Evolutionary conservation across 92 coral and sea anemone genomes (phyloP), one percentile per base, ranked within the genome.

Genomic region (Actinostola sp.): DNA sequence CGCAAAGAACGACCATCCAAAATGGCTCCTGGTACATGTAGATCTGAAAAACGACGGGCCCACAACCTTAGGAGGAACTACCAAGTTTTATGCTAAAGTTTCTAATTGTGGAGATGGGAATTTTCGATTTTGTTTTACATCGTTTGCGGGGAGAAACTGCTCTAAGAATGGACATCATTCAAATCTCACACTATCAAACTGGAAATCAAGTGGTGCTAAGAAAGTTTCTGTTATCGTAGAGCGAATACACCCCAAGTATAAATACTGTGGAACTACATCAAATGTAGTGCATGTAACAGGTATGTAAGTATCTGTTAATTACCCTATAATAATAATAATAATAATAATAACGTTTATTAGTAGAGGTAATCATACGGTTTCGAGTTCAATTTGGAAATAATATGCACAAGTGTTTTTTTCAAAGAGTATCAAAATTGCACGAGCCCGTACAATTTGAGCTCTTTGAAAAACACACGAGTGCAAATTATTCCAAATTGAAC

Each of bases 11-110:
- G 15, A 24, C 25, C 55, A 39, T n/a, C n/a, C 26, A 61, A 33
- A 9, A 1, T 17, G 45, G 38, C 41, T 19, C 46, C 8, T 61
- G 8, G 15, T 42, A 1, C 2, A 8, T 4, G 84, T 87, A 17
- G 67, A 66, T 19, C 32, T 87, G 0, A 53, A 76, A 14, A 61
- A 63, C 43, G 75, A 69, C 31, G 77, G 85, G 0, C 66, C 82
- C 0, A 78, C 78, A 1, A 77, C 75, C 7, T 26, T 77, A 0
- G 92, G 92, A 35, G 88, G 82, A 53, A 62, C 15, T n/a, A 82
- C 88, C 8, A 53, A 31, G 5, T 71, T 87, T 28, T 32, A 34
- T 32, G 92, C 86, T 54, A 61, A 41, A 30, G 77, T 63, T 26
- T 12, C 53, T 33, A 33, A 23, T 21, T 39, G 53, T 36, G 14